A percentile compares a stretch with the other conserved stretches of the same genome.
Conservation (phyloP, 2,797 vertebrate genomes). For the Tolypeutes matacus region DNA sequence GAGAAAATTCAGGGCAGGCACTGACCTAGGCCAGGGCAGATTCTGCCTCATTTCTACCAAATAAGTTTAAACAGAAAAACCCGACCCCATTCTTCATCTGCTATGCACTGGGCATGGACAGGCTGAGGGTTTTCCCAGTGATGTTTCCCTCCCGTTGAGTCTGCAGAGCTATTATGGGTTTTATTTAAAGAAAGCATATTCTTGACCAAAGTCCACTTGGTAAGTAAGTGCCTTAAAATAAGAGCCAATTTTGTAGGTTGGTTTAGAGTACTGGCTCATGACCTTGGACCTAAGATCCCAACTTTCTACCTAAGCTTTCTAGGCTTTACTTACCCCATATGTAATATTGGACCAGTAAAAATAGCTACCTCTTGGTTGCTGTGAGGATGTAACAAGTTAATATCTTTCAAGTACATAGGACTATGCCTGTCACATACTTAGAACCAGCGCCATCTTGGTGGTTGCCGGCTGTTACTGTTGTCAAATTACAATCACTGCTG, state of each 20-base stretch:
- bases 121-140: neutral
- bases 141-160: neutral
- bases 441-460: neutral
- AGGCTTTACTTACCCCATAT: neutral
- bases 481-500: neutral
- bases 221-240: neutral
- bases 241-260: neutral
- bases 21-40: conserved; percentile 62
- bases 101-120: neutral
- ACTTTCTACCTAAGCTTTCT: neutral
- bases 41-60: conserved; percentile 65
- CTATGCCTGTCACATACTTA: neutral
- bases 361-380: neutral
- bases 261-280: neutral
- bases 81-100: neutral
- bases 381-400: neutral
- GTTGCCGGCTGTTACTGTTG: neutral
- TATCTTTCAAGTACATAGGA: neutral
- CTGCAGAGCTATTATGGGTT: neutral
- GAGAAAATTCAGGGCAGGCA: conserved; percentile 67
- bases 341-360: neutral
- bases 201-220: neutral
- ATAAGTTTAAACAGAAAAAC: conserved; percentile 62
- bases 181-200: neutral
- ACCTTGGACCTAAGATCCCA: no score